phyloP scores from a whole-genome alignment of 2,888 invertebrate genomes.

The Cryptocephalus moraei region DNA sequence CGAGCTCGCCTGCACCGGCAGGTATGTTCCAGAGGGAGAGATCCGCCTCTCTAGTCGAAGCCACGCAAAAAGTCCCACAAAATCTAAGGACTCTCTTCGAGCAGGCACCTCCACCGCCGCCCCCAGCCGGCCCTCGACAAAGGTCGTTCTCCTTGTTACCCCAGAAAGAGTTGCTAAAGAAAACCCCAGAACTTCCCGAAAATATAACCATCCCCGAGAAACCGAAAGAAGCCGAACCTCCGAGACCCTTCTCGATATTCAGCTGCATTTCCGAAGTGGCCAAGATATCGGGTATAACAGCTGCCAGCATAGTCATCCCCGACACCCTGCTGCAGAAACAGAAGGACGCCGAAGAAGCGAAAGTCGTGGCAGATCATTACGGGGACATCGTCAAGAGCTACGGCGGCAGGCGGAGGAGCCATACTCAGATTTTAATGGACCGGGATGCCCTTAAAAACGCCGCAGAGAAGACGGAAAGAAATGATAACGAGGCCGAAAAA shows the following conservation, averaged over 20 bases:
- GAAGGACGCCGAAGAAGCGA: constrained; percentile 52
- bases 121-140: constrained; percentile 10
- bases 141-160: constrained; percentile 22
- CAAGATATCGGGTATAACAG: constrained; percentile 28
- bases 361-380: constrained; percentile 67
- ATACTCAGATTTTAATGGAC: constrained; percentile 19
- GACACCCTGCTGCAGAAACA: constrained; percentile 28
- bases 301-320: constrained; percentile 32
- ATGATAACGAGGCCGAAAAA: neutral
- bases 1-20: constrained; percentile 17
- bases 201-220: constrained; percentile 1
- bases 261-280: constrained; percentile 25
- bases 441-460: constrained; percentile 29
- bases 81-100: neutral
- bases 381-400: constrained; percentile 68
- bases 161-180: constrained; percentile 8
- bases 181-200: constrained; percentile 1
- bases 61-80: neutral
- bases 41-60: constrained; percentile 2
- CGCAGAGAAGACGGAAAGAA: constrained; percentile 23
- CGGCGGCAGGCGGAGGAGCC: constrained; percentile 34
- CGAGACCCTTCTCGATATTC: constrained; percentile 10
- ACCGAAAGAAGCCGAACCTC: constrained; percentile 1
- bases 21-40: neutral
- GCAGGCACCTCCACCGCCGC: constrained; percentile 5